A percentile compares a stretch with the other conserved stretches of the same genome.
phyloP scores from a whole-genome alignment of 2,797 vertebrate species.

The Leptoclinus maculatus region DNA sequence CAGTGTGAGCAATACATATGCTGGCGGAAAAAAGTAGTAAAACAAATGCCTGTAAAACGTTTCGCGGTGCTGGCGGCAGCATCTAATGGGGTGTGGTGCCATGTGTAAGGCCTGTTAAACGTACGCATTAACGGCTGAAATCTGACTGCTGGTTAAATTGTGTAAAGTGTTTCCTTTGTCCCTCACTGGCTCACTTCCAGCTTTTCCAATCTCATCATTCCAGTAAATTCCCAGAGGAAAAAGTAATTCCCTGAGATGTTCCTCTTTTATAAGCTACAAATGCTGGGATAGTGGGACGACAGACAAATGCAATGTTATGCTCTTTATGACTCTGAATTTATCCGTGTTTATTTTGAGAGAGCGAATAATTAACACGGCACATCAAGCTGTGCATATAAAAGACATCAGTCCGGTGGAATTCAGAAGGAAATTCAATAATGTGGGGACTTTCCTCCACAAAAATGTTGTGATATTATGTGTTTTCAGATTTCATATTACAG shows the following conservation, averaged over 20 bases:
- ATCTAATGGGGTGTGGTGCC: constrained; percentile 57
- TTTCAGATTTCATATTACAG: background rate
- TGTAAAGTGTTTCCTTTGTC: constrained; percentile 18
- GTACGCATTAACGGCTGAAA: constrained; percentile 27
- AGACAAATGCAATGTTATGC: background rate
- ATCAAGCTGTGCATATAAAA: background rate
- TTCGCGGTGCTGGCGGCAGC: constrained; percentile 42
- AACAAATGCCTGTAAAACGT: constrained; percentile 65
- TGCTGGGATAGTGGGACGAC: background rate
- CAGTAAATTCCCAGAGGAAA: constrained; percentile 51
- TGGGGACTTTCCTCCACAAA: background rate
- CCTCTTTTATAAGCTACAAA: background rate
- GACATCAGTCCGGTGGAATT: constrained; percentile 12
- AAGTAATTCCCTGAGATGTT: constrained; percentile 25
- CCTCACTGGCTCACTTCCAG: constrained; percentile 31
- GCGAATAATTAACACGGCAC: background rate
- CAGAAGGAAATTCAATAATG: background rate
- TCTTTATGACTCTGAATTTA: constrained; percentile 6
- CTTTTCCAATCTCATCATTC: constrained; percentile 52
- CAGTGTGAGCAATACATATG: constrained; percentile 51
- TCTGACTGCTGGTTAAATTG: constrained; percentile 9
- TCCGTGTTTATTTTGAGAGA: constrained; percentile 5
- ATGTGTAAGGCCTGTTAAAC: constrained; percentile 40
- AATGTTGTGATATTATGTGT: background rate
- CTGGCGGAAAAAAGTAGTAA: constrained; percentile 73